These are phyloP conservation scores for Osmoderma eremita DNA, from an alignment of 2,888 invertebrate genomes.

Conservation along the genomic window DNA sequence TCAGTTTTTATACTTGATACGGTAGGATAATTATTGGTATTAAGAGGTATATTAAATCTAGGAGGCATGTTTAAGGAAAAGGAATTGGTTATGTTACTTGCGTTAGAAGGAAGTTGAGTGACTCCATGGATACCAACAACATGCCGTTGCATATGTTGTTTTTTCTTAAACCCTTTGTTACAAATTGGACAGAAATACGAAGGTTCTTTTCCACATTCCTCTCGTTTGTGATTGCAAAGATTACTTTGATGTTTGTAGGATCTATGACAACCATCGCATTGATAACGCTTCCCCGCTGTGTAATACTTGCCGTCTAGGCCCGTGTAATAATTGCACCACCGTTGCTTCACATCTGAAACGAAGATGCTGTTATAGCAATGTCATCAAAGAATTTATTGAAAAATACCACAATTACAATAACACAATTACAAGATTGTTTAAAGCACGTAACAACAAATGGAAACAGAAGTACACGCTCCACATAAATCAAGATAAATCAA, in stretches of 20 bases:
- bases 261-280: constrained; percentile 45
- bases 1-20: constrained; percentile 10
- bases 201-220: constrained; percentile 66
- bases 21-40: constrained; percentile 16
- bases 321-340: constrained; percentile 37
- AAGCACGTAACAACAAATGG: background rate
- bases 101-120: constrained; percentile 7
- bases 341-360: constrained; percentile 40
- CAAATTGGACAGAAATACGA: constrained; percentile 64
- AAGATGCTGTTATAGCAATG: constrained; percentile 25
- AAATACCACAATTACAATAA: no score
- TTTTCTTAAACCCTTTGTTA: constrained; percentile 57
- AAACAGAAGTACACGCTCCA: background rate
- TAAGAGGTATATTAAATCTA: constrained; percentile 15
- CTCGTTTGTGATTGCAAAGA: constrained; percentile 64
- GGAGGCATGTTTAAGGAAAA: constrained; percentile 20
- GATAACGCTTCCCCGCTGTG: constrained; percentile 41
- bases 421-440: no score
- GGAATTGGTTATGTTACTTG: constrained; percentile 12
- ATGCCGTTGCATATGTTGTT: constrained; percentile 58
- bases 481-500: background rate
- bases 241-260: constrained; percentile 62
- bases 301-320: constrained; percentile 19
- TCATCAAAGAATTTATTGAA: background rate
- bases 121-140: constrained; percentile 43